These are phyloP conservation scores for Cyclophora punctaria DNA, from an alignment of 2,888 invertebrate species.

Conservation along the genomic window DNA sequence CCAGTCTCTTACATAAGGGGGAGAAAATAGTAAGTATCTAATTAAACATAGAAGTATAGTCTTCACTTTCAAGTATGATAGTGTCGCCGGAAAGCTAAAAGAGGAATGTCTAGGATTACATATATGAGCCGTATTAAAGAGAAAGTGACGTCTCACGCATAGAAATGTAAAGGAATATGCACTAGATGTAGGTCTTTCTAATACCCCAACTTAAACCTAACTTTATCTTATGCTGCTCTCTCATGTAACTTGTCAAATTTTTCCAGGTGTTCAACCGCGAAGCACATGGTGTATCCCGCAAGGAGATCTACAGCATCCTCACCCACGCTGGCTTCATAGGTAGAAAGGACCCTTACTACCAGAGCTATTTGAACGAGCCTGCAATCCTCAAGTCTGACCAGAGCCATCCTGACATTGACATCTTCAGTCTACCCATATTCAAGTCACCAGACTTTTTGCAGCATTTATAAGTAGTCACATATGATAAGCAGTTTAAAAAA, in stretches of 20 bases:
- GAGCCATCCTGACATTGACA: constrained; percentile 14
- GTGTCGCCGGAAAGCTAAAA: too few species aligned
- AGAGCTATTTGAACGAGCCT: constrained; percentile 10
- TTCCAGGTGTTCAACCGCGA: constrained; percentile 75
- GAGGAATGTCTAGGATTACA: too few species aligned
- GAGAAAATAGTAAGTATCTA: constrained; percentile 66
- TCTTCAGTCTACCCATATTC: constrained; percentile 28
- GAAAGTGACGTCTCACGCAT: too few species aligned
- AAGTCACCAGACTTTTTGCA: constrained; percentile 47
- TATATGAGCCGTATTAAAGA: too few species aligned
- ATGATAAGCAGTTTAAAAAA: too few species aligned
- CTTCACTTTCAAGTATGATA: too few species aligned
- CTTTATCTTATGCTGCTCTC: not conserved
- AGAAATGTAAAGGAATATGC: too few species aligned
- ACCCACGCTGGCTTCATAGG: constrained; percentile 78
- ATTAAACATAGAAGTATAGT: too few species aligned
- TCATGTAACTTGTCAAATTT: not conserved
- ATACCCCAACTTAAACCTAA: too few species aligned
- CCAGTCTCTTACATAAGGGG: constrained; percentile 77
- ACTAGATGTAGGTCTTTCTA: too few species aligned
- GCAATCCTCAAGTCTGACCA: constrained; percentile 13
- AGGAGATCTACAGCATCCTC: constrained; percentile 77
- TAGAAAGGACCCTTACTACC: constrained; percentile 25
- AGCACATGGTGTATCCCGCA: constrained; percentile 76
- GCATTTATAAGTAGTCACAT: constrained; percentile 30